Conservation (phyloP, 2,888 invertebrate species). For the Pardosa pseudoannulata region DNA sequence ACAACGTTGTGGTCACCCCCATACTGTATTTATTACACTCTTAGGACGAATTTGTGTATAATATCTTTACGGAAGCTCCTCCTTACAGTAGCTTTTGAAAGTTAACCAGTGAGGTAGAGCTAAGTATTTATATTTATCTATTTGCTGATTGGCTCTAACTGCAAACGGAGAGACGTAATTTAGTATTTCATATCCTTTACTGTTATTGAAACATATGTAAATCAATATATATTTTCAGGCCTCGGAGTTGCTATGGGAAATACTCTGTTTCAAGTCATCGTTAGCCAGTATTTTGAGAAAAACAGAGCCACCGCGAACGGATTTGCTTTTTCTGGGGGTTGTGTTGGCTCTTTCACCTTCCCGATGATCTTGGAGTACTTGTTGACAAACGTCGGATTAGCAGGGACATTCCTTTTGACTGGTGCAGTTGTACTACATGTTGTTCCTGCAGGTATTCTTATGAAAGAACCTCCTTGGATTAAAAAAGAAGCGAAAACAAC, state of each 20-base stretch:
- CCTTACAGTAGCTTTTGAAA: no score
- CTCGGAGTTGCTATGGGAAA: constrained; percentile 45
- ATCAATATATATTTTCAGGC: constrained; percentile 27
- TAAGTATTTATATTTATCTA: no score
- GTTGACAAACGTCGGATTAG: constrained; percentile 12
- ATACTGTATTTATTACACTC: no score
- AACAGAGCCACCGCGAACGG: constrained; percentile 44
- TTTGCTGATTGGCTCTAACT: no score
- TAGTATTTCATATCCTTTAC: no score
- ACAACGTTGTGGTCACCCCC: no score
- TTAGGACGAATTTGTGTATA: no score
- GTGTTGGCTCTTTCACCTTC: constrained; percentile 40
- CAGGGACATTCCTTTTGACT: constrained; percentile 39
- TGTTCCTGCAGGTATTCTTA: constrained; percentile 38
- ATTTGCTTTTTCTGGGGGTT: constrained; percentile 42
- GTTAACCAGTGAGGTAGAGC: no score
- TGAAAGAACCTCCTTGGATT: constrained; percentile 54
- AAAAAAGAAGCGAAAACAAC: not conserved
- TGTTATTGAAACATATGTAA: no score
- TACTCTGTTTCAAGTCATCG: constrained; percentile 43
- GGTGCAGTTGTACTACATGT: constrained; percentile 42
- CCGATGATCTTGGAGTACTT: constrained; percentile 34
- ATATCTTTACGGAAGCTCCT: no score
- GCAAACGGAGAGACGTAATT: no score
- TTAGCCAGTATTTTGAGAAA: constrained; percentile 50